Evolutionary conservation across 2,888 invertebrate genomes (phyloP), one percentile per base, ranked within the genome.

Genomic region (Lasius fuliginosus): DNA sequence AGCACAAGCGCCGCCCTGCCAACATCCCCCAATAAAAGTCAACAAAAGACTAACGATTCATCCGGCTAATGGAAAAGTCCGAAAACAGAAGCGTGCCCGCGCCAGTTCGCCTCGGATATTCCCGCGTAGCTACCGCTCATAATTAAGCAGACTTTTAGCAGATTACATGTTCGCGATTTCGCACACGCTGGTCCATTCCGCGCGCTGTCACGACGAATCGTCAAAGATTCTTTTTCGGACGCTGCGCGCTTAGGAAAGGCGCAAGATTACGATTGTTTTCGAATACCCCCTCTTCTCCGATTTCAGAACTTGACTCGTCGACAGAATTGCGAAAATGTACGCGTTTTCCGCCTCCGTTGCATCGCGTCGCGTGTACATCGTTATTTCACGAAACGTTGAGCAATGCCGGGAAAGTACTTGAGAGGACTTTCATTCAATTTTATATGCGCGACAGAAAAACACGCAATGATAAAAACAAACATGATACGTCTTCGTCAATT

Each of bases 1-100:
- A 86, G 85, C 85, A 84, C 86, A 60, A 76, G 46, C 88, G 36
- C 65, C 83, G 49, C 49, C 36, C 85, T 85, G 88, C 92, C 92
- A 92, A 92, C 92, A 92, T 92, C 92, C 93, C 92, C 94, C 94
- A 94, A 95, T 95, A 95, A 95, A 95, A 94, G 95, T 95, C 95
- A 95, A 94, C 95, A 94, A 95, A 94, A 95, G 95, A 95, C 94
- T 94, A 95, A 95, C 94, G 95, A 94, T 94, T 94, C 94, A 95
- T 95, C 94, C 94, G 92, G 93, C 95, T 95, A 95, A 95, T 95
- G 95, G 95, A 95, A 95, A 95, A 95, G 94, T 95, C 94, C 94
- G 94, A 95, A 94, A 95, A 94, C 94, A 95, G 93, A 93, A 93
- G 92, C 92, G 91, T 76, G 53, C 86, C 65, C 85, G 82, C 82